These are phyloP conservation scores for Drosophila longiperda DNA, from an alignment of 2,888 invertebrate species.

Conservation along the genomic window DNA sequence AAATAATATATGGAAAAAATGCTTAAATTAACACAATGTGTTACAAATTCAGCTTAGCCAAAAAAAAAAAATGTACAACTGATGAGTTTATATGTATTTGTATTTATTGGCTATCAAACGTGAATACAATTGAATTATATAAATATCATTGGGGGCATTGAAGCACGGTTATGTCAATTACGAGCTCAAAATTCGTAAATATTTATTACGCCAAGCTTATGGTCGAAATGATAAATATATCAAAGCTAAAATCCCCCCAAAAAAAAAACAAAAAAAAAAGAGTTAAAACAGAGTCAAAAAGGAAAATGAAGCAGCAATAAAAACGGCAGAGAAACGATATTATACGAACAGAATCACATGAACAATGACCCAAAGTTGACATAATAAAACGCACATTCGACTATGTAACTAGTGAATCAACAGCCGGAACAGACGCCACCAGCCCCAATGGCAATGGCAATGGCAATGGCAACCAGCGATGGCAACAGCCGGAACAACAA, in stretches of 20 bases:
- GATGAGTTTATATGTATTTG: not conserved
- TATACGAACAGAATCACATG: slow-evolving; percentile 51
- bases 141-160: slow-evolving; percentile 24
- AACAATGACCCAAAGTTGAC: slow-evolving; percentile 78
- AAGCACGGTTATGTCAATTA: slow-evolving; percentile 52
- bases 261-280: slow-evolving; percentile 46
- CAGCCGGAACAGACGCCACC: slow-evolving; percentile 50
- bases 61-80: not conserved
- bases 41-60: too few relatives aligned
- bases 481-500: slow-evolving; percentile 57
- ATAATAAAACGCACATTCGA: slow-evolving; percentile 75
- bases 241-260: slow-evolving; percentile 71
- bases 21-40: not conserved
- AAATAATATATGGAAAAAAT: not conserved
- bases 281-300: slow-evolving; percentile 45
- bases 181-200: slow-evolving; percentile 57
- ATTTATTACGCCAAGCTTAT: slow-evolving; percentile 69
- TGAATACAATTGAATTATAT: not conserved
- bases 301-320: slow-evolving; percentile 15
- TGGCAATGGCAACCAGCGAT: slow-evolving; percentile 33
- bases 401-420: slow-evolving; percentile 69
- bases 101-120: not conserved
- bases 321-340: slow-evolving; percentile 49
- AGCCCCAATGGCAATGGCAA: slow-evolving; percentile 12
- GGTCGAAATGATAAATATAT: slow-evolving; percentile 73